Conservation (phyloP, 53 echinoderm and acorn worm genomes). For the Paelopatides confundens region DNA sequence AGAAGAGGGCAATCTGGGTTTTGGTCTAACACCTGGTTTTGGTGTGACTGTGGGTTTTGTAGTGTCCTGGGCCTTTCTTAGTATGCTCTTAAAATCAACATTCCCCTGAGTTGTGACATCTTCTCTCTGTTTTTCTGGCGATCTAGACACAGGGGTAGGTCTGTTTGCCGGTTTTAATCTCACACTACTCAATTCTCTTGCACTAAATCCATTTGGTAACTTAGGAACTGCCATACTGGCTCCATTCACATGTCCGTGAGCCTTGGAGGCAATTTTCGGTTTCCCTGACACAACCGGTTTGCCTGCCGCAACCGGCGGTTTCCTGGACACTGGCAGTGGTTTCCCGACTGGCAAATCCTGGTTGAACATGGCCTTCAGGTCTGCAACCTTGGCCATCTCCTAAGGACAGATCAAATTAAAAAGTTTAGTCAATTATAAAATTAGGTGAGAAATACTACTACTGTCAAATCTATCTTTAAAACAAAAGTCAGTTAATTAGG, state of each 20-base stretch:
- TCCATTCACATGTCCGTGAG: neutral
- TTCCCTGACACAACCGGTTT: too few relatives aligned
- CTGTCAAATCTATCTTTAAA: too few relatives aligned
- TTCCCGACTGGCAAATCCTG: neutral
- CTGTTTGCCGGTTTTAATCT: neutral
- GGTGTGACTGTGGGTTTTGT: slow-evolving; percentile 3
- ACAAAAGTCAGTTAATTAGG: too few relatives aligned
- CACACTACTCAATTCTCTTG: neutral
- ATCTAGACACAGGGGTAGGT: neutral
- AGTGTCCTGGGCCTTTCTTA: neutral
- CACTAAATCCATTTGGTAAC: slow-evolving; percentile 11
- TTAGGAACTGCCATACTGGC: neutral
- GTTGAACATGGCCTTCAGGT: slow-evolving; percentile 47
- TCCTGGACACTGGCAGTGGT: neutral
- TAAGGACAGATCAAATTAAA: neutral
- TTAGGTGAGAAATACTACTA: too few relatives aligned
- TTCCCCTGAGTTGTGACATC: neutral
- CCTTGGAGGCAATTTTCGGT: neutral
- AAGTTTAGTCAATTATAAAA: too few relatives aligned
- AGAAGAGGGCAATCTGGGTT: neutral
- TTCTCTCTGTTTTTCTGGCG: neutral
- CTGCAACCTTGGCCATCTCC: slow-evolving; percentile 43
- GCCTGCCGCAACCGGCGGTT: slow-evolving; percentile 7
- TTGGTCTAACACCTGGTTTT: slow-evolving; percentile 18
- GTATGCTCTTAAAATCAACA: neutral